Evolutionary conservation across 1,140 invertebrate genomes (phyloP), one percentile per base, ranked within the genome.

Genomic region (Ostrea denselamellosa): DNA sequence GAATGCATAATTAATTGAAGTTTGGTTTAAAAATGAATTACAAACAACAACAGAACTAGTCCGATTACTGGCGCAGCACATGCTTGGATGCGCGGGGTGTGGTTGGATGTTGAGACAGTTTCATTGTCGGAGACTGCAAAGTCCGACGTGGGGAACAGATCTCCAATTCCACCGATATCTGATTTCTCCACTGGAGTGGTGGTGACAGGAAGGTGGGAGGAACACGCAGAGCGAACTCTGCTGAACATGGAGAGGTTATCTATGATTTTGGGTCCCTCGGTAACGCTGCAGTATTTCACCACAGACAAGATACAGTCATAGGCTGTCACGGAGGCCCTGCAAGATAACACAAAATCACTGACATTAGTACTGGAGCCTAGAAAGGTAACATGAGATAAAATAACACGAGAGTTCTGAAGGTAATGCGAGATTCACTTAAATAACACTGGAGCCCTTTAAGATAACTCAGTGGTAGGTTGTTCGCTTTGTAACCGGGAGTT

Each of bases 271-370:
- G 68, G 68, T 28, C 68, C 68, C 28, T 25, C 68, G 4, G 68
- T 77, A 10, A 77, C 68, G 9, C 25, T 25, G 28, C 68, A 77
- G 68, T 77, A 77, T 25, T 77, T 77, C 68, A 77, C 68, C 28
- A 77, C 68, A 9, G 68, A 77, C 25, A 77, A 34, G 3, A 77
- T 34, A 77, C 68, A 77, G 25, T 25, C 25, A 25, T 77, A 34
- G 2, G 68, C 68, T 34, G 28, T 77, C 68, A 77, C 28, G 1
- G 68, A 77, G 68, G 68, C 68, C 22, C 68, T 77, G 22, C 25
- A 71, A 77, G 14, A 77, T 34, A 77, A 34, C n/a, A 62, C n/a
- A 5, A 62, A 17, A 62, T 62, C 10, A 28, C 12, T 22, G 0
- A 77, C 9, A 14, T 25, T 34, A 5, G 2, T 14, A 77, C 25